phyloP scores from a whole-genome alignment of 2,113 vertebrate genomes.

The Nannospalax galili region DNA sequence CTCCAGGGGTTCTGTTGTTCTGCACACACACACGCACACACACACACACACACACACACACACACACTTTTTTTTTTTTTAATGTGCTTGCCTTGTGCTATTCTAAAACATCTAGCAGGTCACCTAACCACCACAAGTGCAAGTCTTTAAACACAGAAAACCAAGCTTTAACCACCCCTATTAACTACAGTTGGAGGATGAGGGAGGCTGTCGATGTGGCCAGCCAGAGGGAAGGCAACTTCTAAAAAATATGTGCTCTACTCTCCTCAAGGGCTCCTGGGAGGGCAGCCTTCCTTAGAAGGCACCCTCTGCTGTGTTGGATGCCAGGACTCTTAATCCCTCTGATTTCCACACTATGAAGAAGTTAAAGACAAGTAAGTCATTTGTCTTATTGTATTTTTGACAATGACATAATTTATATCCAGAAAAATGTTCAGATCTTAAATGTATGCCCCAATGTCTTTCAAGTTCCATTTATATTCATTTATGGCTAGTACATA shows the following conservation, averaged over 20 bases:
- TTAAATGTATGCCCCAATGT: neutral
- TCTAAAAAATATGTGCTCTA: neutral
- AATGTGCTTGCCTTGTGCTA: neutral
- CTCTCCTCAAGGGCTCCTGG: neutral
- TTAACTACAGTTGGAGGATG: neutral
- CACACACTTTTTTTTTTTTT: too few species aligned
- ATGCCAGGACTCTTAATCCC: neutral
- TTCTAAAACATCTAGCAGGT: neutral
- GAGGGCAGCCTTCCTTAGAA: neutral
- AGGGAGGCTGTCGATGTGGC: neutral
- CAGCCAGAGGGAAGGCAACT: neutral
- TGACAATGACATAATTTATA: neutral
- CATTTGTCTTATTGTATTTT: neutral
- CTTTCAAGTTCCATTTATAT: conserved; percentile 27
- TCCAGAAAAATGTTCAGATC: neutral
- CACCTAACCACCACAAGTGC: neutral
- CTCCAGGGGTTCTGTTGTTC: neutral
- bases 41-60: too few species aligned
- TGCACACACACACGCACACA: too few species aligned
- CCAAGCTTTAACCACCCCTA: neutral
- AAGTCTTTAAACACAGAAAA: neutral
- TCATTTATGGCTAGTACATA: neutral
- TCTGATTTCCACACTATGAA: neutral
- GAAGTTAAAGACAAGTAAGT: neutral
- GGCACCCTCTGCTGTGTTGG: neutral